Conservation (phyloP, 2,797 vertebrate genomes). For the Salarias fasciatus region DNA sequence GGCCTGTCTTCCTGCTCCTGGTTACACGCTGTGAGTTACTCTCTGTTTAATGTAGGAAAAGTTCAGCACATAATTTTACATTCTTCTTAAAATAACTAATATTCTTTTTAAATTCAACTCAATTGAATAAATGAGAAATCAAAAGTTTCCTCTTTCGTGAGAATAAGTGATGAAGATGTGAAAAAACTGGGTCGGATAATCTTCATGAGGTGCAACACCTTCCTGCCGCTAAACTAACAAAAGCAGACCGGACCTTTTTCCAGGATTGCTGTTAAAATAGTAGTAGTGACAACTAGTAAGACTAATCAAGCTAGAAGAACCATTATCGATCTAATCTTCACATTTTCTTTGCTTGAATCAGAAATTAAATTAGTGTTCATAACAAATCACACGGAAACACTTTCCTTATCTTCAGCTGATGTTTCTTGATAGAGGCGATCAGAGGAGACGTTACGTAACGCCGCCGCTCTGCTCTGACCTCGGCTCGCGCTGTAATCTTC, state of each 20-base stretch:
- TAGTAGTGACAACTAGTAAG: background rate
- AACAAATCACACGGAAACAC: too few relatives aligned
- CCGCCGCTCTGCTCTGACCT: constrained; percentile 3
- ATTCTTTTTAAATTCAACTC: too few relatives aligned
- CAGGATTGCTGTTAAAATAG: background rate
- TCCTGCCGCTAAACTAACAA: background rate
- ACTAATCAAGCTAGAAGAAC: background rate
- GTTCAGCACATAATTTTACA: too few relatives aligned
- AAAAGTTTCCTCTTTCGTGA: too few relatives aligned
- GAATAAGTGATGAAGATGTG: too few relatives aligned
- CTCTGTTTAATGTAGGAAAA: too few relatives aligned
- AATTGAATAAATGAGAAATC: too few relatives aligned
- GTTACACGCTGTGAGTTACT: constrained; percentile 3
- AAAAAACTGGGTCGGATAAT: too few relatives aligned
- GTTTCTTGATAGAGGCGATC: background rate
- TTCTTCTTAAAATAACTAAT: too few relatives aligned
- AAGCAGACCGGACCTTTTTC: background rate
- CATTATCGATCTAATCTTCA: background rate
- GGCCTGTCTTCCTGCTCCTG: background rate
- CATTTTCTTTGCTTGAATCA: background rate
- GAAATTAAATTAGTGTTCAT: too few relatives aligned
- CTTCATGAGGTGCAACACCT: too few relatives aligned
- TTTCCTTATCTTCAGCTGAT: background rate
- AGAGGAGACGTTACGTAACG: constrained; percentile 14
- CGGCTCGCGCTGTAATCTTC: constrained; percentile 14